phyloP scores from a whole-genome alignment of 2,888 invertebrate genomes.

The Calliscelio sp. region DNA sequence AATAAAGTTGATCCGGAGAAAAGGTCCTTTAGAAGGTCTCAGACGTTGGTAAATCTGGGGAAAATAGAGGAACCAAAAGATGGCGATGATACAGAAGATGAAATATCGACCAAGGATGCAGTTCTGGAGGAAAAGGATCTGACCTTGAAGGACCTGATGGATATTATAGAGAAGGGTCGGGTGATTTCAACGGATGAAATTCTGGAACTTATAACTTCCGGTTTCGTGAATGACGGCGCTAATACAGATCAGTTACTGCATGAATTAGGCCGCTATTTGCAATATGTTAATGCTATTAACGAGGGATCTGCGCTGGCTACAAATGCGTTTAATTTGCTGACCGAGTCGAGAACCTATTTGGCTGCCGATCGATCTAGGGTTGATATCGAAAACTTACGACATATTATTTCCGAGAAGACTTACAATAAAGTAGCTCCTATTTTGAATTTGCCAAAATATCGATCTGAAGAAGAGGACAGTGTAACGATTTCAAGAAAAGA shows the following conservation, averaged over 20 bases:
- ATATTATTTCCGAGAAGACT: conserved; percentile 61
- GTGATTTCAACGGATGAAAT: conserved; percentile 28
- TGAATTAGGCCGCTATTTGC: conserved; percentile 77
- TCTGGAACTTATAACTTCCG: conserved; percentile 42
- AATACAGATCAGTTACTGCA: conserved; percentile 65
- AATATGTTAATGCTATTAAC: conserved; percentile 50
- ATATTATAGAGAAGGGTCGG: conserved; percentile 11
- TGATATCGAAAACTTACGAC: conserved; percentile 79
- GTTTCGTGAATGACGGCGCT: conserved; percentile 15
- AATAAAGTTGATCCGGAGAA: not conserved
- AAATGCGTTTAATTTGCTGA: conserved; percentile 79
- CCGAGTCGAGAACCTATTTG: conserved; percentile 81
- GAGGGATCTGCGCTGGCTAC: conserved; percentile 74
- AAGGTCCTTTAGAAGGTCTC: conserved; percentile 61
- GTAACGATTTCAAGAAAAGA: not conserved
- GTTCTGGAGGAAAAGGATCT: not conserved
- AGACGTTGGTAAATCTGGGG: conserved; percentile 48
- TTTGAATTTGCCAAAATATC: conserved; percentile 45
- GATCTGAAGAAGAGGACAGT: not conserved
- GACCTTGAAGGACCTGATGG: conserved; percentile 10
- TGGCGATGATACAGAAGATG: not conserved
- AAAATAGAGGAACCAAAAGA: conserved; percentile 12
- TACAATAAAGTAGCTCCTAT: conserved; percentile 45
- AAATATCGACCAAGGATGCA: not conserved
- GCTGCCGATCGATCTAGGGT: conserved; percentile 73